Base-by-base conservation (phyloP, 2,888 invertebrate genomes). In the Helleia helle region DNA sequence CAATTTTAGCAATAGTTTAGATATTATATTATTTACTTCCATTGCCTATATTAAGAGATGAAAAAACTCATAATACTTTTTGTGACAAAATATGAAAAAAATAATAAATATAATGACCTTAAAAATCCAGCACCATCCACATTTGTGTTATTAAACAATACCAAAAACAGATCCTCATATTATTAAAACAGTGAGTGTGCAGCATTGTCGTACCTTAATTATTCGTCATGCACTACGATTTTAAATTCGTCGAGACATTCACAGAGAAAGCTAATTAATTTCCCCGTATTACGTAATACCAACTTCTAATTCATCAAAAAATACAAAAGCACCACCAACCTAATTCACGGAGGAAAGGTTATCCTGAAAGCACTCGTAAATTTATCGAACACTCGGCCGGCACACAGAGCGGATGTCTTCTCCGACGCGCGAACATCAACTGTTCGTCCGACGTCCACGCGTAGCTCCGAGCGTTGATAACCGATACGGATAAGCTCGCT, bases 361-460 rank as follows among this genome's bases (percentile, higher is more conserved):
- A 61, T 62, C 56, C 50, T 58, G 45, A 62, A 62, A 42, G 31
- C 70, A 75, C 76, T 69, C 58, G 68, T 50, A n/a, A n/a, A 44
- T 45, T 58, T 61, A 61, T 66, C 63, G 59, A 58, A 60, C 65
- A 70, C 73, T 44, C 59, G 54, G 62, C 71, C 57, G 44, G 56
- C 61, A 59, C 69, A 63, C 46, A 40, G 46, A 66, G 62, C 73
- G 73, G 77, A 71, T 76, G 81, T 79, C 80, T 71, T 80, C 80
- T 68, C 67, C 65, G 66, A 59, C 80, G 81, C 73, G 64, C 81
- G 73, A 71, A 56, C 81, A 81, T 83, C 81, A 80, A 83, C 83
- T 83, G 81, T 56, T 63, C 66, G 59, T 64, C 61, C 47, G 56
- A 49, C 45, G 61, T 64, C 68, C 64, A 52, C 58, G 67, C 69